Conservation (phyloP, 1,140 invertebrate genomes). For the Aphaenogaster floridana region DNA sequence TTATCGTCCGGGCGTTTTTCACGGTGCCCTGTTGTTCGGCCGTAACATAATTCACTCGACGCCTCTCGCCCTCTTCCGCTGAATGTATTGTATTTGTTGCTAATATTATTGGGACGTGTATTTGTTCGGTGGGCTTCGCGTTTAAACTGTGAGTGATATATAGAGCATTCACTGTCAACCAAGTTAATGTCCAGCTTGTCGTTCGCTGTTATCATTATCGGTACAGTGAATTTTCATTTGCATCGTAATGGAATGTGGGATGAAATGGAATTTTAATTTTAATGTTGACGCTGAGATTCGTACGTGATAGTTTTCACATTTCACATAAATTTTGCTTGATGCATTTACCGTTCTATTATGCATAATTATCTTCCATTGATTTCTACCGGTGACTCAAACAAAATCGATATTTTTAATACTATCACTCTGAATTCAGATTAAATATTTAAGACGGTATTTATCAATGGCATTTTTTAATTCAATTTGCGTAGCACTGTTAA, state of each 20-base stretch:
- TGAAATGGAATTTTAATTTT: constrained; percentile 49
- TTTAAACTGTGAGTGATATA: constrained; percentile 58
- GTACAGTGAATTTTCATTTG: constrained; percentile 54
- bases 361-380: not conserved
- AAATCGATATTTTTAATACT: not conserved
- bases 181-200: constrained; percentile 63
- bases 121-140: constrained; percentile 55
- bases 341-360: not conserved
- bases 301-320: constrained; percentile 24
- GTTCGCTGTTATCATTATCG: constrained; percentile 49
- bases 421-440: not conserved
- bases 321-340: not conserved
- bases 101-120: constrained; percentile 62
- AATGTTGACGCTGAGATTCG: constrained; percentile 23
- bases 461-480: not conserved
- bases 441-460: constrained; percentile 1
- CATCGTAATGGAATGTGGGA: constrained; percentile 33
- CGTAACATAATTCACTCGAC: constrained; percentile 54
- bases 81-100: constrained; percentile 57
- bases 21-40: constrained; percentile 25
- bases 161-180: constrained; percentile 48
- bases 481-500: not conserved
- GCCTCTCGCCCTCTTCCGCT: constrained; percentile 30
- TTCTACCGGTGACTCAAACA: not conserved
- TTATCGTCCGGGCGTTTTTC: constrained; percentile 45